phyloP scores from a whole-genome alignment of 2,797 vertebrate species.

The Muraenolepis orangiensis region DNA sequence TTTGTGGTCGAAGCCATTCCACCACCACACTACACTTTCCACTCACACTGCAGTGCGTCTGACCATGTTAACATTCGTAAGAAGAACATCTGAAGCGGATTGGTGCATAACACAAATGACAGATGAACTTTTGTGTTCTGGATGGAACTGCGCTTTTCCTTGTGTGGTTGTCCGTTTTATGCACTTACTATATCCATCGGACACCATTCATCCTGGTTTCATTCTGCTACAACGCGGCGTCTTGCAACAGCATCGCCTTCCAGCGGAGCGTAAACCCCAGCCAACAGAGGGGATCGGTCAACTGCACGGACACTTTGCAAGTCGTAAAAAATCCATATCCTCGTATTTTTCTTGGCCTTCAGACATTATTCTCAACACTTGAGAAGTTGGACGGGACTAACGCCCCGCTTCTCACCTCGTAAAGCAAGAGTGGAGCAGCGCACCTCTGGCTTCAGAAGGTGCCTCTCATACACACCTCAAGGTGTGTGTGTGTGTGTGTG shows the following conservation, averaged over 20 bases:
- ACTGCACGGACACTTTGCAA: constrained; percentile 64
- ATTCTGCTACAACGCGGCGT: neutral
- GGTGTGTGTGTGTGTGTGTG: constrained; percentile 4
- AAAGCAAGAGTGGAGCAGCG: constrained; percentile 49
- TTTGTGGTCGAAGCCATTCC: neutral
- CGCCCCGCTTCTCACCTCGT: constrained; percentile 70
- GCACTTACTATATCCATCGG: too few relatives aligned
- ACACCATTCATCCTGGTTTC: too few relatives aligned
- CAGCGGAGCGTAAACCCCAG: constrained; percentile 24
- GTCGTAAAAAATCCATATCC: constrained; percentile 61
- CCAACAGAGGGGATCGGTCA: constrained; percentile 58
- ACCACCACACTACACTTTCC: neutral
- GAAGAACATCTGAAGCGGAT: neutral
- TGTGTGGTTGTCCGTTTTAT: too few relatives aligned
- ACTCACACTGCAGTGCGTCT: neutral
- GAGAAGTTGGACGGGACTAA: constrained; percentile 51
- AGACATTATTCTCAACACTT: constrained; percentile 39
- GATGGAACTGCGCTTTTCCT: too few relatives aligned
- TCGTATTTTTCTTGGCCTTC: constrained; percentile 57
- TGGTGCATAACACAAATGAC: neutral
- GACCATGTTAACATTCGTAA: neutral
- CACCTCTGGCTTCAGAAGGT: constrained; percentile 44
- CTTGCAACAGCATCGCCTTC: constrained; percentile 28
- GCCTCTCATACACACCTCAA: constrained; percentile 20
- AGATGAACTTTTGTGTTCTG: neutral